A percentile compares a stretch with the other conserved stretches of the same genome.
These are phyloP conservation scores for Hylia prasina DNA, from an alignment of 2,113 vertebrate genomes.

Conservation along the genomic window DNA sequence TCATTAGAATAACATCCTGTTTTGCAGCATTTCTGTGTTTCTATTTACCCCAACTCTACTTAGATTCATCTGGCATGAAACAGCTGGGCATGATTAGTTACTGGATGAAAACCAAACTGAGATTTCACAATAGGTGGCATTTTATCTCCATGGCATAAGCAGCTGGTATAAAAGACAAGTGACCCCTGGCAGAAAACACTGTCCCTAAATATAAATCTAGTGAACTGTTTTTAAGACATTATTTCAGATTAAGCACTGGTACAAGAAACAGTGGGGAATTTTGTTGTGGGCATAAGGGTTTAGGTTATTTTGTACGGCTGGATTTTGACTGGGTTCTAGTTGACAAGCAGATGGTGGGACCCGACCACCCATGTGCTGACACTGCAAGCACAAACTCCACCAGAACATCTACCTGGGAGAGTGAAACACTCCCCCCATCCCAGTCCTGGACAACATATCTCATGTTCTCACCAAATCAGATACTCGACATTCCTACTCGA, in stretches of 20 bases:
- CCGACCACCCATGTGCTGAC: background rate
- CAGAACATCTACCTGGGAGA: background rate
- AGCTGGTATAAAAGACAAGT: background rate
- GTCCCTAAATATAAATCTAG: background rate
- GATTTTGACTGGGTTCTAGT: background rate
- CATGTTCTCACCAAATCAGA: background rate
- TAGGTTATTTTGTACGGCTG: background rate
- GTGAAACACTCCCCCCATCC: background rate
- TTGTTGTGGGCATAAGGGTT: background rate
- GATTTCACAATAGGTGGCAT: conserved; percentile 44
- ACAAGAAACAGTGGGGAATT: background rate
- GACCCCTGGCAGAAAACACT: background rate
- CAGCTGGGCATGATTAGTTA: conserved; percentile 10
- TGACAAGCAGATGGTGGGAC: background rate
- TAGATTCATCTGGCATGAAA: conserved; percentile 4
- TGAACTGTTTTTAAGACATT: background rate
- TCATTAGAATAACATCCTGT: background rate
- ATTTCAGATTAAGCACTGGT: background rate
- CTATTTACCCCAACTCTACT: background rate
- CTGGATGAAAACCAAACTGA: background rate
- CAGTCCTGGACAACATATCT: background rate
- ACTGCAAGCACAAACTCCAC: background rate
- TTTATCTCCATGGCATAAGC: background rate
- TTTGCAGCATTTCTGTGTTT: conserved; percentile 5
- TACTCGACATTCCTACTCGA: background rate